phyloP scores from a whole-genome alignment of 2,888 invertebrate species.

The Notodonta ziczac region DNA sequence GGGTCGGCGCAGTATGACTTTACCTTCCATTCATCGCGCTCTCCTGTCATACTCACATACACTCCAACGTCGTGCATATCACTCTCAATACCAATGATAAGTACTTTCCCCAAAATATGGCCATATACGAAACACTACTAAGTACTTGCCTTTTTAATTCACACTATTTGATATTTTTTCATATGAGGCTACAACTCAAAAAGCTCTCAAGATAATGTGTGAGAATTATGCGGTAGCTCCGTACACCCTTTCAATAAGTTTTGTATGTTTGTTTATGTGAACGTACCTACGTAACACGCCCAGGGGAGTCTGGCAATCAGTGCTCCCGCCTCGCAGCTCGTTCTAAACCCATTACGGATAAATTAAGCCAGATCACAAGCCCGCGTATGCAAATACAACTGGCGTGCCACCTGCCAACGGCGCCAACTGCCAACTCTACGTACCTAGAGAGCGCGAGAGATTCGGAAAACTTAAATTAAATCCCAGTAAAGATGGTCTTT shows the following conservation, averaged over 20 bases:
- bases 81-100: no score
- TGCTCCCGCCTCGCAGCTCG: constrained; percentile 65
- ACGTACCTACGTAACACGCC: constrained; percentile 39
- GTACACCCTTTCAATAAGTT: constrained; percentile 22
- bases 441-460: constrained; percentile 14
- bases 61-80: no score
- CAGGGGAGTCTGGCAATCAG: constrained; percentile 78
- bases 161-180: no score
- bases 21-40: no score
- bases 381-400: constrained; percentile 55
- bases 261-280: constrained; percentile 40
- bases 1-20: no score
- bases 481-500: neutral
- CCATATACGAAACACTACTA: no score
- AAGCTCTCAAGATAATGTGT: no score
- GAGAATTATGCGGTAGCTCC: no score
- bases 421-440: constrained; percentile 14
- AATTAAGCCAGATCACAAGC: constrained; percentile 73
- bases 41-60: no score
- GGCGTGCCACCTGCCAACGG: constrained; percentile 35
- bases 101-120: no score
- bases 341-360: constrained; percentile 77
- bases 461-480: constrained; percentile 37
- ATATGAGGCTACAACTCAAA: no score
- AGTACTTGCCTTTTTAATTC: no score